Evolutionary conservation across 2,888 invertebrate species (phyloP).

Genomic region (Drosophila rellima): DNA sequence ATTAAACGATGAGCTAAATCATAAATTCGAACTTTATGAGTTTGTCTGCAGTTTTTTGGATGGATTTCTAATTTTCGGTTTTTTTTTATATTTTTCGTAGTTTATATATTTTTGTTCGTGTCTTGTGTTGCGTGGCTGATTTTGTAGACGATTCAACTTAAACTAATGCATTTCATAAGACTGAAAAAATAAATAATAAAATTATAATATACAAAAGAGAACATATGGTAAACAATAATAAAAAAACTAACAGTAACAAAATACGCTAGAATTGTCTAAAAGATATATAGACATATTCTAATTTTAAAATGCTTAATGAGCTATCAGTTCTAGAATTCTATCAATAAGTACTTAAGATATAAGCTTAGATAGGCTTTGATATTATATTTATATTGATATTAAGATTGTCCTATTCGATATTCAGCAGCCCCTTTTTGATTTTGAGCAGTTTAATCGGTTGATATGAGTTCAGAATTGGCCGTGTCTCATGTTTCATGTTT

Average conservation of each 20-base stretch:
- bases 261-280: conserved; percentile 46
- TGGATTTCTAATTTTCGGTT: conserved; percentile 20
- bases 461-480: conserved; percentile 38
- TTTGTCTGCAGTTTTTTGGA: conserved; percentile 46
- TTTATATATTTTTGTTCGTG: conserved; percentile 20
- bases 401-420: not conserved
- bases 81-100: not conserved
- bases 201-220: conserved; percentile 33
- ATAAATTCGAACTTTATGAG: conserved; percentile 67
- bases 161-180: conserved; percentile 53
- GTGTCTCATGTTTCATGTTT: conserved; percentile 26
- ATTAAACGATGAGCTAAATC: conserved; percentile 75
- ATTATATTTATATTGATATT: conserved; percentile 10
- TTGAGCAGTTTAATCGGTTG: conserved; percentile 25
- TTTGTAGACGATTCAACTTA: conserved; percentile 60
- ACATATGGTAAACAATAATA: conserved; percentile 17
- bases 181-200: conserved; percentile 45
- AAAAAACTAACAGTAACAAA: conserved; percentile 38
- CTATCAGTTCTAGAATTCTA: conserved; percentile 34
- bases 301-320: conserved; percentile 43
- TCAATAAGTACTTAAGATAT: conserved; percentile 39
- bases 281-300: conserved; percentile 40
- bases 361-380: conserved; percentile 28
- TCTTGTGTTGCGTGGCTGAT: conserved; percentile 64
- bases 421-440: conserved; percentile 25